Percentiles rank a stretch among this genome's conserved stretches.
These are phyloP conservation scores for Dioctria linearis DNA, from an alignment of 2,888 invertebrate genomes.

Conservation along the genomic window DNA sequence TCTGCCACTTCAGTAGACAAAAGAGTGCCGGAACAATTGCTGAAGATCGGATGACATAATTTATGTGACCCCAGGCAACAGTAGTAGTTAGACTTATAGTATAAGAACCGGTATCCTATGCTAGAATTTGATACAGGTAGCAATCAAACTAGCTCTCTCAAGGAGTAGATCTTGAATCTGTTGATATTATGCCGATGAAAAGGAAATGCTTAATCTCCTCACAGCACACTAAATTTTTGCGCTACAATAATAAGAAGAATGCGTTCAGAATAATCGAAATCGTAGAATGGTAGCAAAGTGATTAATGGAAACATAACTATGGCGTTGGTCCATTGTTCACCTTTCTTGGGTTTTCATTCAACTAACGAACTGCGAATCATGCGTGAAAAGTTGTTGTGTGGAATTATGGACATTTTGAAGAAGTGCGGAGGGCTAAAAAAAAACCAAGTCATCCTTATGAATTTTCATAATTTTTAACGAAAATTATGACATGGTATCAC, in stretches of 20 bases:
- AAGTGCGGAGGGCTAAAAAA: not conserved
- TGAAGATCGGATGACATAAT: constrained; percentile 49
- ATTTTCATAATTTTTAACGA: constrained; percentile 42
- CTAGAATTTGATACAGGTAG: constrained; percentile 43
- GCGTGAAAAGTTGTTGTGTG: constrained; percentile 12
- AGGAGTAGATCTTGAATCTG: not conserved
- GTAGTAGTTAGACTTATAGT: constrained; percentile 34
- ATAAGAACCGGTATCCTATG: constrained; percentile 15
- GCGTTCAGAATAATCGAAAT: constrained; percentile 8
- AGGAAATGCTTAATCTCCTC: not conserved
- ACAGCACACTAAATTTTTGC: not conserved
- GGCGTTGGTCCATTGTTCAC: constrained; percentile 10
- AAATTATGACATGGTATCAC: constrained; percentile 33
- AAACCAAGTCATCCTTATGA: constrained; percentile 17
- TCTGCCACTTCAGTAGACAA: constrained; percentile 51
- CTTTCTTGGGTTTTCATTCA: constrained; percentile 26
- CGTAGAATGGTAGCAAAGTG: constrained; percentile 16
- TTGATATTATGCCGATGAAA: constrained; percentile 16
- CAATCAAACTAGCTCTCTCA: constrained; percentile 16
- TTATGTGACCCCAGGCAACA: constrained; percentile 49
- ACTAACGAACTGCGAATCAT: not conserved
- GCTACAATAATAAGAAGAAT: not conserved
- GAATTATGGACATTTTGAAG: constrained; percentile 9
- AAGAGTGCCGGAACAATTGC: constrained; percentile 42
- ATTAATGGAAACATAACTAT: constrained; percentile 46